Base-by-base conservation (phyloP, 2,797 vertebrate genomes). In the Anas bernieri region DNA sequence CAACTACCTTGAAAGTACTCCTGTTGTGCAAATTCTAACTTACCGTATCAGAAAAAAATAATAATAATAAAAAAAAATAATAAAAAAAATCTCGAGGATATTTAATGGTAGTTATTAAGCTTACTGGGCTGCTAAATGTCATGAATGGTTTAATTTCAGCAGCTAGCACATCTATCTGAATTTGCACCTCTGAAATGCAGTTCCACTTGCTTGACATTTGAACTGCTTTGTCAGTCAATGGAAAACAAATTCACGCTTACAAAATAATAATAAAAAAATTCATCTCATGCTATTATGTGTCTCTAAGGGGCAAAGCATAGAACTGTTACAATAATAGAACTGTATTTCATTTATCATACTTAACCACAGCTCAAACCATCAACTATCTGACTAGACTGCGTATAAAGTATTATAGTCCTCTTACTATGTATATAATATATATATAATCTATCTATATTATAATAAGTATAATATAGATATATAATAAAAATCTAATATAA, bases 101-200 rank as follows among this genome's bases (percentile, higher is more conserved):
- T 92, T 74, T 92, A 95, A 77, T 37, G 52, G 62, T 8, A 90
- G n/a, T 77, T 92, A 91, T 83, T 86, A 92, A 95, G 41, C 46
- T 91, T 82, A 88, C 48, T 90, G 45, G 39, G 72, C 63, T 95
- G 83, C 41, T 94, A 96, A 97, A 95, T 80, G 39, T 80, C 86
- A 70, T 72, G 35, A 95, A 86, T 50, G 48, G 35, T 85, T 97
- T 94, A 14, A 82, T 92, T 95, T 87, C 63, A 90, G 41, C 33
- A 94, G 48, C 91, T 84, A 92, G 48, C 28, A 56, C 69, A 86
- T 93, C 72, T 91, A 41, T 79, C 61, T 88, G 25, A 39, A 85
- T 83, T 67, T 78, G 45, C 85, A 78, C 20, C 33, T 72, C 54
- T 72, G 88, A 87, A 84, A 30, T 63, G 15, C 21, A 35, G 39